These are phyloP conservation scores for Xestia c-nigrum DNA, from an alignment of 2,888 invertebrate species.

Conservation along the genomic window DNA sequence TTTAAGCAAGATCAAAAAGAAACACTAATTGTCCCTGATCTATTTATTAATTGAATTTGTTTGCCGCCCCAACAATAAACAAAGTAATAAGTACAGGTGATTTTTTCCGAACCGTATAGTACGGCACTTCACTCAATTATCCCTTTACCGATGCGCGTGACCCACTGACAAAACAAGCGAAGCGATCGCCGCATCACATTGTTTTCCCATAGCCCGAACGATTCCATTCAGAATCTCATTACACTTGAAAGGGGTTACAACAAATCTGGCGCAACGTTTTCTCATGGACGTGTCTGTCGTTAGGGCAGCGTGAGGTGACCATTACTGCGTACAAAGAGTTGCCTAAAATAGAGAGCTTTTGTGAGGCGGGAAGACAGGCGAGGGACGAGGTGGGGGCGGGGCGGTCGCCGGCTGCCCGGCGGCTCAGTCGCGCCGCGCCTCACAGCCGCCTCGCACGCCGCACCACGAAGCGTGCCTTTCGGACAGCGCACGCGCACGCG, in stretches of 20 bases:
- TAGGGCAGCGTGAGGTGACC: constrained; percentile 90
- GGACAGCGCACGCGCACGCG: constrained; percentile 85
- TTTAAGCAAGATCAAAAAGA: neutral
- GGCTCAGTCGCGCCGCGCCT: constrained; percentile 89
- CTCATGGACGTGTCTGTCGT: constrained; percentile 90
- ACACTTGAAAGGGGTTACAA: constrained; percentile 88
- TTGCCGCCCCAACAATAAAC: constrained; percentile 17
- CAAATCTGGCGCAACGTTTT: constrained; percentile 89
- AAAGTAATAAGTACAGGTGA: constrained; percentile 37
- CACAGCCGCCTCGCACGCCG: constrained; percentile 88
- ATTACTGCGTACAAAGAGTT: constrained; percentile 90
- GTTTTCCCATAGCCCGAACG: constrained; percentile 87
- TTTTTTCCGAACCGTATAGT: constrained; percentile 58
- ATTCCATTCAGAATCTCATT: constrained; percentile 90
- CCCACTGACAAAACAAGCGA: constrained; percentile 86
- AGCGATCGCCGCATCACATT: constrained; percentile 79
- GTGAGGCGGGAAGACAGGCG: constrained; percentile 87
- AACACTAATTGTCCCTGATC: neutral
- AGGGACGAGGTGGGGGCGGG: constrained; percentile 86
- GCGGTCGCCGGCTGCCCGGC: constrained; percentile 86
- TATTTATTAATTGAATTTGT: constrained; percentile 23
- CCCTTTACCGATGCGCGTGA: constrained; percentile 78
- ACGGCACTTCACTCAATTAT: constrained; percentile 69
- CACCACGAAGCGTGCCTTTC: constrained; percentile 76
- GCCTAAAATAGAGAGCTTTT: constrained; percentile 91